Percentiles rank a stretch among this genome's conserved stretches.
These are phyloP conservation scores for Strigamia maritima DNA, from an alignment of 2,888 invertebrate genomes.

Conservation along the genomic window DNA sequence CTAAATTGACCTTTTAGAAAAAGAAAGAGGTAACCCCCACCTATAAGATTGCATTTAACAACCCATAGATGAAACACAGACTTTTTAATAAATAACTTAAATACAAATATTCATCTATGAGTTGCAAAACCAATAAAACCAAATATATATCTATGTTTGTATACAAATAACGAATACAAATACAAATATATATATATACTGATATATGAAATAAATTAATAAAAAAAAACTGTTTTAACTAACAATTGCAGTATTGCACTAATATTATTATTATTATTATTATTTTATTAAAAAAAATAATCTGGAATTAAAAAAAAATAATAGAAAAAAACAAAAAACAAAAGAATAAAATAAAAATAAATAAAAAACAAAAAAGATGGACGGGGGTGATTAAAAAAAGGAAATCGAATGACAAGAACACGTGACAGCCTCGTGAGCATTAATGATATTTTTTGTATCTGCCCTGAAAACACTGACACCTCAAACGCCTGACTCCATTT, in stretches of 20 bases:
- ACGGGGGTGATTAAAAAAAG: constrained; percentile 12
- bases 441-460: neutral
- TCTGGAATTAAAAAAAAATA: neutral
- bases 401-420: constrained; percentile 13
- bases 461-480: constrained; percentile 16
- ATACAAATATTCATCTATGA: neutral
- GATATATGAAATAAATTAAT: neutral
- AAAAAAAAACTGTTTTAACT: neutral
- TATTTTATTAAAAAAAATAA: neutral
- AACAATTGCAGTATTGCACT: neutral
- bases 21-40: neutral
- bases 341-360: neutral
- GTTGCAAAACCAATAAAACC: neutral
- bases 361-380: neutral
- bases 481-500: constrained; percentile 38
- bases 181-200: neutral
- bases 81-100: neutral
- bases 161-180: neutral
- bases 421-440: constrained; percentile 15
- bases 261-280: neutral
- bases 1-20: neutral
- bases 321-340: neutral
- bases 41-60: neutral
- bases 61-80: neutral
- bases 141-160: neutral